These are phyloP conservation scores for Drosophila arizonae DNA, from an alignment of 1,140 invertebrate genomes.

Conservation along the genomic window DNA sequence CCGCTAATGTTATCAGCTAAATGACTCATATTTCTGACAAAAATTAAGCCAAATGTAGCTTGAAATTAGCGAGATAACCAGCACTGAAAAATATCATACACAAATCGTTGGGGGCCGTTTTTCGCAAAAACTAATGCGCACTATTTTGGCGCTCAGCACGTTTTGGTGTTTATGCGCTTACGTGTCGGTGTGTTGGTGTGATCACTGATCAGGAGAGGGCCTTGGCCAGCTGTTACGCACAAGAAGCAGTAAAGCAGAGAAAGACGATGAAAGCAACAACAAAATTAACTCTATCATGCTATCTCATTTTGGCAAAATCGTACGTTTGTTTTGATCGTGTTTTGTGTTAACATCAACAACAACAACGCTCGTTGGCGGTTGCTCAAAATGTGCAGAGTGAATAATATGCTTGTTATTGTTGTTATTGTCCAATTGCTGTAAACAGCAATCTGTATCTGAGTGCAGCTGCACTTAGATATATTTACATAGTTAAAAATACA, in stretches of 20 bases:
- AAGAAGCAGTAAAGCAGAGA: constrained; percentile 33
- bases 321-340: constrained; percentile 77
- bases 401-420: constrained; percentile 23
- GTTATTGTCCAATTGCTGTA: constrained; percentile 44
- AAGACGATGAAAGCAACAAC: constrained; percentile 35
- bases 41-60: neutral
- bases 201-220: constrained; percentile 21
- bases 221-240: constrained; percentile 67
- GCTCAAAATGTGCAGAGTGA: constrained; percentile 30
- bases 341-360: constrained; percentile 35
- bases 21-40: too few species aligned
- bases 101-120: constrained; percentile 20
- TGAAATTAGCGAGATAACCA: neutral
- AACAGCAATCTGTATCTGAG: too few species aligned
- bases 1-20: too few species aligned
- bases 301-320: constrained; percentile 77
- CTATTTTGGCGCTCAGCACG: constrained; percentile 41
- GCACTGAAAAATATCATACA: constrained; percentile 16
- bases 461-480: constrained; percentile 21
- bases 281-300: constrained; percentile 45
- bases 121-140: constrained; percentile 54
- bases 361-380: constrained; percentile 24
- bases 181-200: constrained; percentile 3
- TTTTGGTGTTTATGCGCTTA: constrained; percentile 19
- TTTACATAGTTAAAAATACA: neutral